Percentiles rank a stretch among this genome's conserved stretches.
Evolutionary conservation across 2,888 invertebrate genomes (phyloP).

Genomic region (Drosophila parthenogenetica): DNA sequence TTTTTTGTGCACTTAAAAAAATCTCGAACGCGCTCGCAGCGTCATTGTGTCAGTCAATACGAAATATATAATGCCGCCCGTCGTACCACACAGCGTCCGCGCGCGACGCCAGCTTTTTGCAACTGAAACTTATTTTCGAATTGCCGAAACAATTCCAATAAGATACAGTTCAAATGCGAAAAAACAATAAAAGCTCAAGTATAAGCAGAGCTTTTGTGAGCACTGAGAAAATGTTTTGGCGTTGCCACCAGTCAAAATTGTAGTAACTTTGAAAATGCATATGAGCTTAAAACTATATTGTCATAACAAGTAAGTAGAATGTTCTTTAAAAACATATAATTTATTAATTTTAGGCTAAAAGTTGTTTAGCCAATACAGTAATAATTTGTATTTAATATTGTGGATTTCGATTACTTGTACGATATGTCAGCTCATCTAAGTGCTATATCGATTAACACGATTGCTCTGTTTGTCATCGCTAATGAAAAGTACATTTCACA

Average conservation of each 20-base stretch:
- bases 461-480: not conserved
- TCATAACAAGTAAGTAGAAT: no score
- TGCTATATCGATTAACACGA: not conserved
- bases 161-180: slow-evolving; percentile 45
- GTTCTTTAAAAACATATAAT: no score
- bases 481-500: slow-evolving; percentile 38
- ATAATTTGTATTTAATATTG: not conserved
- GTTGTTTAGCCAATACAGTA: no score
- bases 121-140: slow-evolving; percentile 63
- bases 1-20: slow-evolving; percentile 35
- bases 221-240: slow-evolving; percentile 1
- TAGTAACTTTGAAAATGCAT: not conserved
- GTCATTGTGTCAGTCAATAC: slow-evolving; percentile 19
- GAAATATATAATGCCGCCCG: slow-evolving; percentile 26
- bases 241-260: slow-evolving; percentile 26
- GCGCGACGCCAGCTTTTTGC: slow-evolving; percentile 59
- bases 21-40: slow-evolving; percentile 47
- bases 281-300: no score
- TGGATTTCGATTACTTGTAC: not conserved
- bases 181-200: slow-evolving; percentile 33
- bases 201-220: slow-evolving; percentile 28
- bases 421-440: not conserved
- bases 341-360: no score
- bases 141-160: slow-evolving; percentile 43
- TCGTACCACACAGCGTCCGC: slow-evolving; percentile 35